Evolutionary conservation across 92 coral and sea anemone species (phyloP), one percentile per base, ranked within the genome.

Genomic region (Muricea muricata): DNA sequence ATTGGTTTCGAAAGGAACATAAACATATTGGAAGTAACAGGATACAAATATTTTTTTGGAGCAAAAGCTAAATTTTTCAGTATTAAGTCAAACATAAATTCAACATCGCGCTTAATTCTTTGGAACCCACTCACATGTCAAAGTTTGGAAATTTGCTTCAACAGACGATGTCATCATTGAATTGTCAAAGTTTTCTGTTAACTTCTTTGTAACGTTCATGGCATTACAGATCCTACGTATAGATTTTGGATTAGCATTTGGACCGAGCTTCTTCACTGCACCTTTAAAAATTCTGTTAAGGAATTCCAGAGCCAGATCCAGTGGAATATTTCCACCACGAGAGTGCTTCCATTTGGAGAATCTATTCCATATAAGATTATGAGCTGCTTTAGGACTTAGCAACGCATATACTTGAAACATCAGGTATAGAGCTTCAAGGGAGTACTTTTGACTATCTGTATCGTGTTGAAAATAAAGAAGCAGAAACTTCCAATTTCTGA

Each of bases 231-330:
- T 86, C 48, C 90, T 68, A 85, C 85, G 84, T 39, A 88, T 41
- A 11, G 91, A 84, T 30, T 72, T 88, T 45, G 66, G 83, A 29
- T 84, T 66, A 29, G 92, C 90, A 85, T 85, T 78, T 65, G 89
- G 90, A 26, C 92, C 89, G n/a, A 89, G 89, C 40, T 89, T 73
- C 67, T 69, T 89, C 26, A 89, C 80, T 3, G 75, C 90, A 75
- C 86, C 93, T 48, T 89, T 92, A 2, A 92, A 88, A 25, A 87
- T 21, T 80, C 89, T 92, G 82, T 92, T 92, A 35, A 48, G 71
- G 63, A 92, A 87, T 60, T 92, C 92, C 54, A 90, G 73, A 33
- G 73, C 80, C 18, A 92, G 85, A 68, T 90, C 94, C 7, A 88
- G 75, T 20, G 66, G 18, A 21, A 57, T 57, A 13, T 57, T 57